phyloP scores from a whole-genome alignment of 1,140 invertebrate genomes.

The Muscidifurax raptorellus region DNA sequence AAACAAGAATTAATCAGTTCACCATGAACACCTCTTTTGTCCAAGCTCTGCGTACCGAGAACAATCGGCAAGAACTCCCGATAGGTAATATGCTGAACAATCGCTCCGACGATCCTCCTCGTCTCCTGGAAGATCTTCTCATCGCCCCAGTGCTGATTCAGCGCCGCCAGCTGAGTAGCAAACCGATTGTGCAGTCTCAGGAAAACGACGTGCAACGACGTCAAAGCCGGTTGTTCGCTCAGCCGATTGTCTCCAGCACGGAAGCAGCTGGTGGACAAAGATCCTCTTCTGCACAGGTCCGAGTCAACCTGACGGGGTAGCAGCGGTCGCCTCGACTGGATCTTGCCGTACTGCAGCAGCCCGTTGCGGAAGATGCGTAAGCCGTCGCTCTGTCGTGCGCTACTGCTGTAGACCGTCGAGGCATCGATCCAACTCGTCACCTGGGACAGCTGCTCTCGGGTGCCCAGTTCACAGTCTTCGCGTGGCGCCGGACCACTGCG shows the following conservation, averaged over 20 bases:
- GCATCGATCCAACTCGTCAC: constrained; percentile 93
- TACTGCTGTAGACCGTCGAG: constrained; percentile 94
- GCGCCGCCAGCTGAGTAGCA: constrained; percentile 82
- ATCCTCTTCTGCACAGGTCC: constrained; percentile 81
- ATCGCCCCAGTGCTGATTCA: constrained; percentile 93
- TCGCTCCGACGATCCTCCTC: constrained; percentile 86
- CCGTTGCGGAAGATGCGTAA: constrained; percentile 84
- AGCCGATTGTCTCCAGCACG: constrained; percentile 87
- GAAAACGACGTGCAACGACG: constrained; percentile 91
- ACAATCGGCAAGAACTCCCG: constrained; percentile 92
- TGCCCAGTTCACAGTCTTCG: constrained; percentile 82
- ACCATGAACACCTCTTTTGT: neutral
- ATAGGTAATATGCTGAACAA: constrained; percentile 92
- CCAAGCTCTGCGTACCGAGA: constrained; percentile 76
- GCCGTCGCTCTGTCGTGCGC: constrained; percentile 83
- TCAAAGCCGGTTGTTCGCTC: constrained; percentile 91
- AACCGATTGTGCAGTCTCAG: constrained; percentile 94
- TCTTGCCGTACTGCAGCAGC: constrained; percentile 81
- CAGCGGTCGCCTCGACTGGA: constrained; percentile 77
- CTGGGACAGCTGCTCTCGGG: constrained; percentile 86
- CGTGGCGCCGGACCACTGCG: constrained; percentile 83
- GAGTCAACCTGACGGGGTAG: constrained; percentile 73
- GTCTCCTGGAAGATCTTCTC: constrained; percentile 93
- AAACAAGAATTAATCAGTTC: constrained; percentile 20
- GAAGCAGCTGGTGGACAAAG: constrained; percentile 82